Conservation (phyloP, 1,140 invertebrate species). For the Schlechtendalia chinensis region DNA sequence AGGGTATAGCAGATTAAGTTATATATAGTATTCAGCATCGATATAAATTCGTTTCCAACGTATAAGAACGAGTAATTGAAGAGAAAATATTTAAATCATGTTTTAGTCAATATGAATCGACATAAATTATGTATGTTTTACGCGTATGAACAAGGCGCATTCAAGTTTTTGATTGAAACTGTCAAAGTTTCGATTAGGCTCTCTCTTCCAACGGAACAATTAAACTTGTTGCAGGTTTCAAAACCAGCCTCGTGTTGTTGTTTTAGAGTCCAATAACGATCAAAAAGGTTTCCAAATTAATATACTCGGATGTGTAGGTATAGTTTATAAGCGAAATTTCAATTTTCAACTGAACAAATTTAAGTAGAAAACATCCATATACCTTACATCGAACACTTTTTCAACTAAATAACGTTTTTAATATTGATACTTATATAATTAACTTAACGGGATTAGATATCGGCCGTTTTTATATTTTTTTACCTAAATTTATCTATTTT, state of each 20-base stretch:
- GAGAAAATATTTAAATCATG: background rate
- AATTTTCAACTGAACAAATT: no score
- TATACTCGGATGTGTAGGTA: background rate
- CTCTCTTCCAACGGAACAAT: background rate
- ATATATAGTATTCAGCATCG: background rate
- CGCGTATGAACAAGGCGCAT: background rate
- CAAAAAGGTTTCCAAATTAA: background rate
- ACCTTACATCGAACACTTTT: no score
- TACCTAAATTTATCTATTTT: no score
- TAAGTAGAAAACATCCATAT: no score
- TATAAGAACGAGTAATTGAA: background rate
- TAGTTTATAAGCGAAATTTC: background rate
- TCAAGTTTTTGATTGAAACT: conserved; percentile 6
- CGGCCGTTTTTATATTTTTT: no score
- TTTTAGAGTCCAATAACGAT: background rate
- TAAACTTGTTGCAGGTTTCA: conserved; percentile 5
- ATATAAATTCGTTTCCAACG: background rate
- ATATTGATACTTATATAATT: no score
- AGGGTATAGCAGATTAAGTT: no score
- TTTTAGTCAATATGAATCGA: background rate
- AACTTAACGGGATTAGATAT: no score
- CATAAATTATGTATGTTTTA: background rate
- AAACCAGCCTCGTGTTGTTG: background rate
- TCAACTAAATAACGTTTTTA: no score
- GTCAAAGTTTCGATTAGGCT: background rate